Base-by-base conservation (phyloP, 2,888 invertebrate species). In the Campopleginae sp. region DNA sequence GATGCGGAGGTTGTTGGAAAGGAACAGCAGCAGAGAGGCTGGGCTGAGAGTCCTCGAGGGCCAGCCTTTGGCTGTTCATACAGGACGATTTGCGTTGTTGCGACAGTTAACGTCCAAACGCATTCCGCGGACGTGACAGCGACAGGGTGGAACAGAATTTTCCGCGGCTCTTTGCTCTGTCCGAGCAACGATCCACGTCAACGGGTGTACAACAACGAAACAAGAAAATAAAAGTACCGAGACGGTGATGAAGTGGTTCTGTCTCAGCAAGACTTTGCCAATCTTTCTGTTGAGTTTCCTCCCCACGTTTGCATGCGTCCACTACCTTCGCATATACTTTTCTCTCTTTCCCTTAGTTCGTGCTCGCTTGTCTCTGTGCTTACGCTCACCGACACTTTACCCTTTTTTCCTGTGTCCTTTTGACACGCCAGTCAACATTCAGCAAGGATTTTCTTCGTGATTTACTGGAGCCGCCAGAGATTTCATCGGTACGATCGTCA, bases 101-200 rank as follows among this genome's bases (percentile, higher is more conserved):
- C 87, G 90, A 90, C 90, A 90, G 90, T 90, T 86, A 89, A 89
- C 85, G 90, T 89, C 89, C 81, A 87, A 88, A 89, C 83, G 86
- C 81, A 86, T 89, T 89, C 86, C 87, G 84, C 87, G 86, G 86
- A 90, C 89, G 89, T 89, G 90, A 90, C 90, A 88, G 88, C 84
- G 86, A 89, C 89, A 89, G 84, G 89, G 81, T 61, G 86, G 88
- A 88, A 88, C 87, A 88, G 86, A 88, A 88, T 90, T 88, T 88
- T 87, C 88, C 86, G 77, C 82, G 86, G 80, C 82, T n/a, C n/a
- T 82, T 86, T 76, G 27, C 33, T 4, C 61, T n/a, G 31, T 12
- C 42, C 42, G 33, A 61, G 38, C 31, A 19, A 78, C 65, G 46
- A 75, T 72, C 19, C 10, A 65, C 63, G 80, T 42, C 71, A 72